Percentiles rank a stretch among this genome's conserved stretches.
phyloP scores from a whole-genome alignment of 2,113 vertebrate genomes.

The Takifugu flavidus region DNA sequence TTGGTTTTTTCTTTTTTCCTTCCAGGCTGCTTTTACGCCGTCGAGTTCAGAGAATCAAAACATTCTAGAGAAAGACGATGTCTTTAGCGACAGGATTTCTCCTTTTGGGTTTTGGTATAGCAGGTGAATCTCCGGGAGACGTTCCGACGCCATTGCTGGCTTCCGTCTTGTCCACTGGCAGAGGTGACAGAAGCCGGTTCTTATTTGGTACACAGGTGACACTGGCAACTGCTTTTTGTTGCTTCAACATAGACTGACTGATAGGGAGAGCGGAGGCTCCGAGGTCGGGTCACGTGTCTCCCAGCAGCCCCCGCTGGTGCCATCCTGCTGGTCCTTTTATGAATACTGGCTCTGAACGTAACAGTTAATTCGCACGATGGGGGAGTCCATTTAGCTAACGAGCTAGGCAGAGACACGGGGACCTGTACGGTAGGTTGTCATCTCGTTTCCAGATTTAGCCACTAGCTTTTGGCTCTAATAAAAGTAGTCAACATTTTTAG shows the following conservation, averaged over 20 bases:
- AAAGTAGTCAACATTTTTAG: slow-evolving; percentile 4
- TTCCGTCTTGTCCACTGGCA: slow-evolving; percentile 15
- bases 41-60: slow-evolving; percentile 41
- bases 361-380: background rate
- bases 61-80: slow-evolving; percentile 50
- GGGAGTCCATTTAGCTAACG: background rate
- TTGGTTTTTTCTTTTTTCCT: slow-evolving; percentile 8
- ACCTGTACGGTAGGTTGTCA: background rate
- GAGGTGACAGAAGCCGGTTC: slow-evolving; percentile 36
- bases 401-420: background rate
- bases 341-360: slow-evolving; percentile 22
- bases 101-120: slow-evolving; percentile 53
- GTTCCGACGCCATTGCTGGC: background rate
- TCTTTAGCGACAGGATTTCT: slow-evolving; percentile 40
- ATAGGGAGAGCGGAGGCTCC: slow-evolving; percentile 24
- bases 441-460: slow-evolving; percentile 10
- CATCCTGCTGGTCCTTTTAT: slow-evolving; percentile 33
- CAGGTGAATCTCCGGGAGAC: slow-evolving; percentile 38
- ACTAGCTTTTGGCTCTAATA: background rate
- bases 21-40: slow-evolving; percentile 50
- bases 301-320: slow-evolving; percentile 10
- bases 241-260: slow-evolving; percentile 20
- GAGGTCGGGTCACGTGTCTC: slow-evolving; percentile 9
- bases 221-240: slow-evolving; percentile 59
- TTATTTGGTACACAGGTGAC: slow-evolving; percentile 69